These are phyloP conservation scores for Dynastes maya DNA, from an alignment of 2,888 invertebrate species.

Conservation along the genomic window DNA sequence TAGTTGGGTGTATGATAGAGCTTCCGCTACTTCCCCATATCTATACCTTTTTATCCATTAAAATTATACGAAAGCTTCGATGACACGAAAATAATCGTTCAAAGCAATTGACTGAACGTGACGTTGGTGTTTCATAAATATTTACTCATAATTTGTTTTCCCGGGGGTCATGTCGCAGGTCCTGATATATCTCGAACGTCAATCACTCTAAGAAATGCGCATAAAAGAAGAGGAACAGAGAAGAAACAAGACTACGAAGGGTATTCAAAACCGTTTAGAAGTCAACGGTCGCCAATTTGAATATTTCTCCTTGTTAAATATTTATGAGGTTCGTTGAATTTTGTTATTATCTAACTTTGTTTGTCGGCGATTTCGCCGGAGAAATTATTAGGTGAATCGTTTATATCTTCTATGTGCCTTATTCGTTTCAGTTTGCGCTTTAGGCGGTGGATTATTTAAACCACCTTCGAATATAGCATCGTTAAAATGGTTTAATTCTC, in stretches of 20 bases:
- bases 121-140: conserved; percentile 32
- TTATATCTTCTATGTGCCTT: conserved; percentile 3
- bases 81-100: conserved; percentile 32
- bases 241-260: conserved; percentile 30
- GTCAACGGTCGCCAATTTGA: conserved; percentile 36
- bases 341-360: conserved; percentile 36
- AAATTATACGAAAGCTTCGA: conserved; percentile 19
- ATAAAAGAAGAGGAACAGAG: conserved; percentile 33
- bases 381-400: conserved; percentile 23
- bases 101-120: conserved; percentile 31
- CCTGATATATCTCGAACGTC: conserved; percentile 39
- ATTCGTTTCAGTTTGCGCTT: conserved; percentile 1
- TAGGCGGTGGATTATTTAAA: neutral
- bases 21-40: no score
- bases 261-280: conserved; percentile 39
- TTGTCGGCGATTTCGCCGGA: neutral
- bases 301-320: conserved; percentile 33
- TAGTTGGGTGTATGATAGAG: no score
- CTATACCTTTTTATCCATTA: neutral
- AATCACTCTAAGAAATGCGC: conserved; percentile 36
- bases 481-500: no score
- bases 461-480: neutral
- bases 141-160: conserved; percentile 39
- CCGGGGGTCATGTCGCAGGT: conserved; percentile 28
- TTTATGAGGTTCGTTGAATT: conserved; percentile 33